phyloP scores from a whole-genome alignment of 1,140 invertebrate genomes.

The Monomorium pharaonis region DNA sequence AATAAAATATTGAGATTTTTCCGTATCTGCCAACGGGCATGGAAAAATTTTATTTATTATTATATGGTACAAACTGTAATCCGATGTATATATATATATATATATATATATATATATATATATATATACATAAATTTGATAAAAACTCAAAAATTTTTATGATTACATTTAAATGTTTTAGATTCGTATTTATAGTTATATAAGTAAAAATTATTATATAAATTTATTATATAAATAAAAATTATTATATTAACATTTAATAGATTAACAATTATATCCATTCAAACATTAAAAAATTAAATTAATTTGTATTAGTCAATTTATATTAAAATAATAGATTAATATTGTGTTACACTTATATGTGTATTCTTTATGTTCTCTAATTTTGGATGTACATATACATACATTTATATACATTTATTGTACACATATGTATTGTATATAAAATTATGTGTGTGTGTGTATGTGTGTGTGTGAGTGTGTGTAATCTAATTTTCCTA shows the following conservation, averaged over 20 bases:
- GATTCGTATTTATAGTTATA: neutral
- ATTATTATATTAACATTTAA: neutral
- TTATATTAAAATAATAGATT: neutral
- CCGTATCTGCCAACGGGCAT: neutral
- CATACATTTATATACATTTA: no score
- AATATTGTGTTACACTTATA: neutral
- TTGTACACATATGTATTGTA: no score
- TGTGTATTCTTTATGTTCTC: no score
- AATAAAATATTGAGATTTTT: constrained; percentile 35
- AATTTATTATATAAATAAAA: neutral
- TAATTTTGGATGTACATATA: no score
- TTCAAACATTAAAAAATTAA: neutral
- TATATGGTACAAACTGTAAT: neutral
- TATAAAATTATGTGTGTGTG: no score
- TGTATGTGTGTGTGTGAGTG: no score
- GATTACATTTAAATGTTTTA: neutral
- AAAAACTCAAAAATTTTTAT: neutral
- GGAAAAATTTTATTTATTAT: constrained; percentile 40
- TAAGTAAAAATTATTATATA: no score
- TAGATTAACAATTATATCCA: neutral
- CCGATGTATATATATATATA: neutral
- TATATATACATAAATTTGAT: neutral
- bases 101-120: no score
- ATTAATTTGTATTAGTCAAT: neutral
- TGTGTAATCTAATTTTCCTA: neutral